These are phyloP conservation scores for Bungarus multicinctus DNA, from an alignment of 2,113 vertebrate genomes.

Conservation along the genomic window DNA sequence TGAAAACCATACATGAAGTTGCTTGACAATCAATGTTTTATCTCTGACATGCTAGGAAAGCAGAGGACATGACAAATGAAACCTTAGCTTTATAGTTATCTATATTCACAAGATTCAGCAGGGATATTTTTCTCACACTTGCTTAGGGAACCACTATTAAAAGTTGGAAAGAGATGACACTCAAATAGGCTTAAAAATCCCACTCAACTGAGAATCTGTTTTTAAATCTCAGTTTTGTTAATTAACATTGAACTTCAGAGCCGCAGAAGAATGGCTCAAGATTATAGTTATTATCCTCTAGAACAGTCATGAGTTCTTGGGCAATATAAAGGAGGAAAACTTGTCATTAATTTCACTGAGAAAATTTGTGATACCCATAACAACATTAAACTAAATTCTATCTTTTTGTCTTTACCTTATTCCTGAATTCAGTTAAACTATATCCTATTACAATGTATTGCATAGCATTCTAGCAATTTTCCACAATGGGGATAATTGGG, in stretches of 20 bases:
- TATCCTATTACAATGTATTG: not conserved
- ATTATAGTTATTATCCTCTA: constrained; percentile 33
- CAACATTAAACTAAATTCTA: not conserved
- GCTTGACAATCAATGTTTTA: constrained; percentile 15
- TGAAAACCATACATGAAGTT: not conserved
- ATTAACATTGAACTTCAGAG: constrained; percentile 50
- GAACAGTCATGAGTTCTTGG: constrained; percentile 7
- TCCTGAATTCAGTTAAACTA: not conserved
- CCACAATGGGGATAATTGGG: not conserved
- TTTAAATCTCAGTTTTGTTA: constrained; percentile 50
- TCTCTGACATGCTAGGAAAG: constrained; percentile 31
- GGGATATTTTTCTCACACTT: constrained; percentile 36
- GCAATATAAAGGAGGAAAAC: not conserved
- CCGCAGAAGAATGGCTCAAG: constrained; percentile 37
- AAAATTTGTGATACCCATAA: constrained; percentile 24
- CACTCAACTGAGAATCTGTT: constrained; percentile 35
- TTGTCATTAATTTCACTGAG: constrained; percentile 20
- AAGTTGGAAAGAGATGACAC: constrained; percentile 44
- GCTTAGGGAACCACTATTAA: constrained; percentile 41
- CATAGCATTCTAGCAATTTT: not conserved
- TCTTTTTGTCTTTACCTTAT: not conserved
- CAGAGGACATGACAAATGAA: constrained; percentile 46
- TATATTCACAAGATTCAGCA: constrained; percentile 27
- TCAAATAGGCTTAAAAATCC: constrained; percentile 56
- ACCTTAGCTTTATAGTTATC: constrained; percentile 5